Conservation (phyloP, 2,888 invertebrate genomes). For the Scrobipalpa costella region DNA sequence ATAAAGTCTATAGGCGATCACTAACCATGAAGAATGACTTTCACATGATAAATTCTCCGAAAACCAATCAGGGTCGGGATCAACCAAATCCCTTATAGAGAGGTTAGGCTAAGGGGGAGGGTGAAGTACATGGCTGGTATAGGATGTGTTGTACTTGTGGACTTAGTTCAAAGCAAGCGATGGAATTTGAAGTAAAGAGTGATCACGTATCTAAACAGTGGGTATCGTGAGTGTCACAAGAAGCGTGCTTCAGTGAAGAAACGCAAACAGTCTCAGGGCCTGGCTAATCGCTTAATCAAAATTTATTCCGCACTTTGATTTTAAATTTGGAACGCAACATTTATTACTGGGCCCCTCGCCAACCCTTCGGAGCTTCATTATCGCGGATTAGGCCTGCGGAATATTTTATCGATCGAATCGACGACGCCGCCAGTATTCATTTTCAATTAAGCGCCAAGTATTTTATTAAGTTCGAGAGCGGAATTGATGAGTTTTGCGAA, state of each 20-base stretch:
- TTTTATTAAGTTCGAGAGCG: slow-evolving; percentile 80
- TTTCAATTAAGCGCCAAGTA: slow-evolving; percentile 81
- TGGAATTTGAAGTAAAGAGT: not conserved
- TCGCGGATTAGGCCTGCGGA: slow-evolving; percentile 80
- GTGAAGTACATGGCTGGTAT: not conserved
- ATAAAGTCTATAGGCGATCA: slow-evolving; percentile 17
- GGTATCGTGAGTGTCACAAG: slow-evolving; percentile 7
- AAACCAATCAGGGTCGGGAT: slow-evolving; percentile 35
- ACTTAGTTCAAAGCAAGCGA: not conserved
- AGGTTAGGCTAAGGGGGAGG: not conserved
- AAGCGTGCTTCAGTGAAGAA: slow-evolving; percentile 55
- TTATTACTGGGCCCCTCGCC: slow-evolving; percentile 77
- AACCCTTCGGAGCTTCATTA: slow-evolving; percentile 79
- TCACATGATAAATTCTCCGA: slow-evolving; percentile 28
- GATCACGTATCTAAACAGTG: no score
- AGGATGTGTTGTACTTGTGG: not conserved
- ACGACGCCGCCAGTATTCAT: slow-evolving; percentile 74
- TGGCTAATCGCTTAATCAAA: slow-evolving; percentile 81
- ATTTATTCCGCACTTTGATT: slow-evolving; percentile 82
- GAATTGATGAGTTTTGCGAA: slow-evolving; percentile 81
- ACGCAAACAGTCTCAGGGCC: slow-evolving; percentile 69
- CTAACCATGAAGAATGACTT: slow-evolving; percentile 26
- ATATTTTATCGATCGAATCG: slow-evolving; percentile 79
- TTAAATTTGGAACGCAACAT: slow-evolving; percentile 81
- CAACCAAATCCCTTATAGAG: slow-evolving; percentile 36